phyloP scores from a whole-genome alignment of 2,113 vertebrate species.

The Bungarus multicinctus region DNA sequence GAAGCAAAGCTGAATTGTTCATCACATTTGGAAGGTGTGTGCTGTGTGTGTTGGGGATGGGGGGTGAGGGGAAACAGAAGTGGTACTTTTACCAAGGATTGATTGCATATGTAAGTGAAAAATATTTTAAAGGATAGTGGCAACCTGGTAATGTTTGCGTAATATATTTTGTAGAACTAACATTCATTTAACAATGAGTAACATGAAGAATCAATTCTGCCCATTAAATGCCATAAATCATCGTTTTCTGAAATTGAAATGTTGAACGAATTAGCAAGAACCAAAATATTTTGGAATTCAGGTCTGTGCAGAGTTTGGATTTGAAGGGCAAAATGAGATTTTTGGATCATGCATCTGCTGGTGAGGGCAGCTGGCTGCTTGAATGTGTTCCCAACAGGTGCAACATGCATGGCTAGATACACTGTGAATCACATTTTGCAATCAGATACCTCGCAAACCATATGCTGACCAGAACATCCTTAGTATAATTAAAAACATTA shows the following conservation, averaged over 20 bases:
- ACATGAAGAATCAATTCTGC: slow-evolving; percentile 15
- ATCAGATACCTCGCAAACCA: background rate
- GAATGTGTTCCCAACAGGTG: background rate
- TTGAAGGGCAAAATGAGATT: background rate
- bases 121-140: background rate
- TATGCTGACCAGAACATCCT: background rate
- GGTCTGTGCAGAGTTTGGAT: background rate
- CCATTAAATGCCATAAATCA: slow-evolving; percentile 28
- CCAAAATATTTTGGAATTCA: background rate
- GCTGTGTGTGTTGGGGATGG: background rate
- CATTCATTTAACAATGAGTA: slow-evolving; percentile 29
- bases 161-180: background rate
- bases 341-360: background rate
- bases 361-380: background rate
- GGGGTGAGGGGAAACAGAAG: background rate
- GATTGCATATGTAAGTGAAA: background rate
- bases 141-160: background rate
- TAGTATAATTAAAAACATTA: background rate
- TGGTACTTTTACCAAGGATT: background rate
- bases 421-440: background rate
- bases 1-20: slow-evolving; percentile 13
- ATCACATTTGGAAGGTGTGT: background rate
- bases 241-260: background rate
- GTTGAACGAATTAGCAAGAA: background rate
- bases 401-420: background rate